phyloP scores from a whole-genome alignment of 1,140 invertebrate species.

The Euwallacea fornicatus region DNA sequence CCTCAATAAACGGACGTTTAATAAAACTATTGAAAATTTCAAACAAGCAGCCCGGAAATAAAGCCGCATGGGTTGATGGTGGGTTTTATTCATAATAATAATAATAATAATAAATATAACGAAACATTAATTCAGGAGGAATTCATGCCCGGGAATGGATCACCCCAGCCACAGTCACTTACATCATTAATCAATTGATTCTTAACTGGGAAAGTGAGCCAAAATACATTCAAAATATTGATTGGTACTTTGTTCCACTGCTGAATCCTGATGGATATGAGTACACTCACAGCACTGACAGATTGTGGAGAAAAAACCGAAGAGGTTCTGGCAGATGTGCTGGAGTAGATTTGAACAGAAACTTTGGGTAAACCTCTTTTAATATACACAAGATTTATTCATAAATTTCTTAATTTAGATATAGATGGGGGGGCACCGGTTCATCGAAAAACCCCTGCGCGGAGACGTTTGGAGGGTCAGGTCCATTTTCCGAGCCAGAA shows the following conservation, averaged over 20 bases:
- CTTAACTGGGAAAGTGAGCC: slow-evolving; percentile 70
- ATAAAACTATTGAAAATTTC: slow-evolving; percentile 73
- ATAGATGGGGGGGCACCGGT: slow-evolving; percentile 78
- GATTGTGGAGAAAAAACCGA: slow-evolving; percentile 83
- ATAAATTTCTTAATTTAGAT: slow-evolving; percentile 51
- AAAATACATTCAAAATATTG: slow-evolving; percentile 71
- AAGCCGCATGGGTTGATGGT: slow-evolving; percentile 65
- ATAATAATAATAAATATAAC: no score
- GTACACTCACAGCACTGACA: slow-evolving; percentile 72
- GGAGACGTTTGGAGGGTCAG: slow-evolving; percentile 85
- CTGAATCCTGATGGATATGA: slow-evolving; percentile 89
- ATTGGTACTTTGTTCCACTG: slow-evolving; percentile 83
- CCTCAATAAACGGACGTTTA: slow-evolving; percentile 72
- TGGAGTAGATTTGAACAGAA: slow-evolving; percentile 81
- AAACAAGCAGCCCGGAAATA: slow-evolving; percentile 61
- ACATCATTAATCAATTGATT: slow-evolving; percentile 77
- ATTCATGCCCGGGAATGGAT: slow-evolving; percentile 95
- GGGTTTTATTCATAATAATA: neutral
- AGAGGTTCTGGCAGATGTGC: slow-evolving; percentile 63
- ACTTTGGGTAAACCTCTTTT: slow-evolving; percentile 62
- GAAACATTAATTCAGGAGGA: slow-evolving; percentile 56
- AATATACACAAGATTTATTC: slow-evolving; percentile 3
- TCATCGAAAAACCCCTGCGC: slow-evolving; percentile 87
- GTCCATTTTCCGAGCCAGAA: slow-evolving; percentile 91
- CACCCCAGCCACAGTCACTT: slow-evolving; percentile 80